Evolutionary conservation across 92 coral and sea anemone species (phyloP).

Genomic region (Epizoanthus fatuus): DNA sequence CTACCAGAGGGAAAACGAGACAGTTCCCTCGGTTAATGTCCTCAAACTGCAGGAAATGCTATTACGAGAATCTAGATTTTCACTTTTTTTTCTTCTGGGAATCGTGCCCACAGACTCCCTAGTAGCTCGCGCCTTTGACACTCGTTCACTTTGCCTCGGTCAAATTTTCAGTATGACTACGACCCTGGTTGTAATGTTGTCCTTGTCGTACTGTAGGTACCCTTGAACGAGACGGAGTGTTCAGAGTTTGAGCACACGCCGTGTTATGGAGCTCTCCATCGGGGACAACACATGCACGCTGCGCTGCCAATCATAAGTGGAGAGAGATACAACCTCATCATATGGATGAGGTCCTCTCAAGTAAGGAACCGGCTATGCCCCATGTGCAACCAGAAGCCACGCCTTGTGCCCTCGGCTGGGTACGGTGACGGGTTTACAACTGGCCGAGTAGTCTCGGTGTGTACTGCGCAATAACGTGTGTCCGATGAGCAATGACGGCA

Average conservation of each 20-base stretch:
- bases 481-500: too few species aligned
- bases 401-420: constrained; percentile 72
- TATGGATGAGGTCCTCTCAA: constrained; percentile 96
- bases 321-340: constrained; percentile 86
- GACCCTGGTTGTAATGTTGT: not conserved
- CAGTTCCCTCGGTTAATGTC: too few species aligned
- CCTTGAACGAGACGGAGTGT: constrained; percentile 81
- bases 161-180: not conserved
- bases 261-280: constrained; percentile 84
- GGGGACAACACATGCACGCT: constrained; percentile 98
- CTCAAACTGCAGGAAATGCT: too few species aligned
- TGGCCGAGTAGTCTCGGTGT: constrained; percentile 18
- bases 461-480: constrained; percentile 10
- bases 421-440: constrained; percentile 90
- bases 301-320: constrained; percentile 91
- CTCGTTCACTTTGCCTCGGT: not conserved
- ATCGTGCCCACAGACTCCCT: too few species aligned
- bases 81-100: not conserved
- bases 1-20: too few species aligned
- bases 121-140: too few species aligned
- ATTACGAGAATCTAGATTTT: not conserved
- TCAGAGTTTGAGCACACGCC: constrained; percentile 76
- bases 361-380: constrained; percentile 89
- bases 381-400: constrained; percentile 86
- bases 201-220: constrained; percentile 60